Evolutionary conservation across 2,797 vertebrate species (phyloP), one percentile per base, ranked within the genome.

Genomic region (Pipistrellus pygmaeus): DNA sequence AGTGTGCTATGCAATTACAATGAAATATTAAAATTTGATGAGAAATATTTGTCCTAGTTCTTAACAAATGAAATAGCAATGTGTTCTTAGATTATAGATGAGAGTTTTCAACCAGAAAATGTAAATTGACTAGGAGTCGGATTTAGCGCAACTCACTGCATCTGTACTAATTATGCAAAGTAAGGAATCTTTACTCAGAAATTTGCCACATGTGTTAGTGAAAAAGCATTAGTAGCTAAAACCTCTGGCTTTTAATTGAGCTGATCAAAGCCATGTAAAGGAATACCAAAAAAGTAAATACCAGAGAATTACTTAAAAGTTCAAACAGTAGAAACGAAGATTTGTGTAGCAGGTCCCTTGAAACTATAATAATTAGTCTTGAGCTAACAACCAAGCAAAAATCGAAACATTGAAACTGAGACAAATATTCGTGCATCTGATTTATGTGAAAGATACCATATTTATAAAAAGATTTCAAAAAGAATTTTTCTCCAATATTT

Each of bases 91-190:
- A 32, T 85, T 88, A 85, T 51, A 62, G 66, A 41, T 68, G n/a
- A 87, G 25, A 35, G 6, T 77, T 94, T 95, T 95, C 57, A 93
- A 77, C 35, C 35, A 77, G 76, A 18, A 94, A 90, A 88, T 83
- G 32, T 66, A 92, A 94, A 82, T 76, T 80, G 18, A 66, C 80
- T 68, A 69, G 46, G 35, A 83, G 30, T 77, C 38, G 6, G 46
- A 86, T 44, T 96, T 71, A 55, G 46, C 44, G 32, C 8, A 77
- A 64, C 23, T 85, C 30, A 41, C 44, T 89, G 5, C 30, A 38
- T 87, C 11, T 87, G 25, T 77, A 55, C 18, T 95, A 82, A 94
- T 93, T 93, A 87, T 27, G 81, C 27, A 86, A 96, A 88, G 57
- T 76, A 71, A 90, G 30, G 27, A 85, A 83, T 77, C 38, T 90